Evolutionary conservation across 2,888 invertebrate species (phyloP), one percentile per base, ranked within the genome.

Genomic region (Acleris emargana): DNA sequence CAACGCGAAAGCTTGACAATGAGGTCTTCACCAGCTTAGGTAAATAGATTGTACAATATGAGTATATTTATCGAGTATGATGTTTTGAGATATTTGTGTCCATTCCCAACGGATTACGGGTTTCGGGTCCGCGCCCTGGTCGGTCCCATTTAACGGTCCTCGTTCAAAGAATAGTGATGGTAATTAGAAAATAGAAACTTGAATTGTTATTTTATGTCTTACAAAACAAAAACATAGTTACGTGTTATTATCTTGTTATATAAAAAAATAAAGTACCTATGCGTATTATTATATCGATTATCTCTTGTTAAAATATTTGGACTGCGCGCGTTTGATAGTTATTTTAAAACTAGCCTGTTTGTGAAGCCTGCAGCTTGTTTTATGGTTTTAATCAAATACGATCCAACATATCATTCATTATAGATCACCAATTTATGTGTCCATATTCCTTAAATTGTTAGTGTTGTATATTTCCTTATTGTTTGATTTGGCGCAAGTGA

Each of bases 201-300:
- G 22, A 22, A 59, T 42, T 32, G 20, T 38, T 32, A 57, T 45
- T 52, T 47, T 47, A 54, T 53, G 18, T 61, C n/a, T 47, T 45
- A 22, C 17, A 28, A 47, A 38, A 54, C 32, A 38, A 47, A 49
- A 47, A 22, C 28, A 25, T 60, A 60, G 52, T 60, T 61, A 54
- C 45, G 53, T 47, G 52, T 45, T 63, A 51, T 51, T 58, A 51
- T 45, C 45, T 45, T 63, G 45, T 51, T 58, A 51, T 45, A 45
- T 52, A 52, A 51, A 45, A 32, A 38, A 38, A 11, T 2, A 62
- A 52, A 25, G 25, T 25, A 25, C 25, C 25, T 57, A 25, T 25
- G 57, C 17, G 57, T 57, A 45, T 45, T 22, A 45, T 45, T 25
- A 45, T 17, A 45, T 45, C 43, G 9, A 43, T 57, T 18, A 45